Evolutionary conservation across 2,797 vertebrate species (phyloP).

Genomic region (Myiothlypis chrysogaster): DNA sequence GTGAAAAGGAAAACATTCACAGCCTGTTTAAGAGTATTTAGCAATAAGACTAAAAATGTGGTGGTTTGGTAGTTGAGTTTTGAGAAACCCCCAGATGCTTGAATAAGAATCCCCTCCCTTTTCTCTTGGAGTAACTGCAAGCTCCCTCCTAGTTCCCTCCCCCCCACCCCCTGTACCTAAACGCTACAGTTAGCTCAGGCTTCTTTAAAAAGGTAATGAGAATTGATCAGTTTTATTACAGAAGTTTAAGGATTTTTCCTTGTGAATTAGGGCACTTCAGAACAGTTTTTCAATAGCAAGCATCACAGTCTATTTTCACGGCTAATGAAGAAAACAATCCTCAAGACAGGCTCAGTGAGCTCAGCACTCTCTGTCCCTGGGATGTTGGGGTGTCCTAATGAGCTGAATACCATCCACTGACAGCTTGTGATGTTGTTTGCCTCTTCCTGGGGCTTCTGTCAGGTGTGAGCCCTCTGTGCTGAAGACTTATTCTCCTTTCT

Average conservation of each 20-base stretch:
- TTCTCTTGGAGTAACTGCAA: not conserved
- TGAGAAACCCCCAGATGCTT: not conserved
- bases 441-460: not conserved
- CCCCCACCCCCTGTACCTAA: not conserved
- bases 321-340: not conserved
- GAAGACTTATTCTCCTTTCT: not conserved
- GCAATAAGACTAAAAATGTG: not conserved
- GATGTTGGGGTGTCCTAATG: not conserved
- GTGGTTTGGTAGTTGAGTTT: not conserved
- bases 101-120: not conserved
- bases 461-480: not conserved
- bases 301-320: not conserved
- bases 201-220: not conserved
- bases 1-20: not conserved
- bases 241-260: not conserved
- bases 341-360: accelerated
- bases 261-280: not conserved
- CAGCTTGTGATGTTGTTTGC: not conserved
- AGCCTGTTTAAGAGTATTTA: not conserved
- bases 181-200: not conserved
- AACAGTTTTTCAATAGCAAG: not conserved
- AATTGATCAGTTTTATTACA: not conserved
- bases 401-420: not conserved
- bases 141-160: not conserved
- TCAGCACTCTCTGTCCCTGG: accelerated